phyloP scores from a whole-genome alignment of 2,113 vertebrate genomes.

The Emberiza fucata region DNA sequence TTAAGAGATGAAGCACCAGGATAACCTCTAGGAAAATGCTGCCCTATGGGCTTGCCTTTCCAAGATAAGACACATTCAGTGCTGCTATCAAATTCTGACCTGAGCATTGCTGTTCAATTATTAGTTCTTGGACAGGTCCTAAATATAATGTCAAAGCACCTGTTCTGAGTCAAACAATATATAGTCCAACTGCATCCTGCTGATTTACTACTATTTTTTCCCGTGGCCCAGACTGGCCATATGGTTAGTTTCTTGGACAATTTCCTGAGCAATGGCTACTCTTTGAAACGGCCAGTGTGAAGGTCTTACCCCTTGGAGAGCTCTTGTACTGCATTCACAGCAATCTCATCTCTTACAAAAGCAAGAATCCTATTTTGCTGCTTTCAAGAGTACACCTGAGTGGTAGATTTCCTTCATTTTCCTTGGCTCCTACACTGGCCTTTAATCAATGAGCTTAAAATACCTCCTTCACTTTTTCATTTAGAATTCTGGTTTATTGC shows the following conservation, averaged over 20 bases:
- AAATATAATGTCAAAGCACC: neutral
- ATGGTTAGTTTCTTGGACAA: neutral
- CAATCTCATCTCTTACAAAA: neutral
- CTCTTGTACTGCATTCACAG: neutral
- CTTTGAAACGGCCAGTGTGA: neutral
- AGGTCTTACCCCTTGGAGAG: neutral
- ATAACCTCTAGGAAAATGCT: neutral
- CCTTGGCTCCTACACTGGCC: neutral
- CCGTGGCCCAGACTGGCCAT: conserved; percentile 17
- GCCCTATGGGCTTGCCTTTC: neutral
- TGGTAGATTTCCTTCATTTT: neutral
- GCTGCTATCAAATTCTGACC: neutral
- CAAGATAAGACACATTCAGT: neutral
- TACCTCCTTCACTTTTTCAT: neutral
- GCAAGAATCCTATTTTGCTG: neutral
- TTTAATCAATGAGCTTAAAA: neutral
- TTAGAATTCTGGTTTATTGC: neutral
- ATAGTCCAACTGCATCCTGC: neutral
- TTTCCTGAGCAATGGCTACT: conserved; percentile 5
- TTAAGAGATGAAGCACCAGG: neutral
- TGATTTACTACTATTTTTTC: conserved; percentile 30
- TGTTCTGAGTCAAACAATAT: neutral
- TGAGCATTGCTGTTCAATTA: neutral
- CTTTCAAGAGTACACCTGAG: neutral
- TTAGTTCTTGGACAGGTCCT: neutral